These are phyloP conservation scores for Sycophila texana DNA, from an alignment of 2,888 invertebrate genomes.

Conservation along the genomic window DNA sequence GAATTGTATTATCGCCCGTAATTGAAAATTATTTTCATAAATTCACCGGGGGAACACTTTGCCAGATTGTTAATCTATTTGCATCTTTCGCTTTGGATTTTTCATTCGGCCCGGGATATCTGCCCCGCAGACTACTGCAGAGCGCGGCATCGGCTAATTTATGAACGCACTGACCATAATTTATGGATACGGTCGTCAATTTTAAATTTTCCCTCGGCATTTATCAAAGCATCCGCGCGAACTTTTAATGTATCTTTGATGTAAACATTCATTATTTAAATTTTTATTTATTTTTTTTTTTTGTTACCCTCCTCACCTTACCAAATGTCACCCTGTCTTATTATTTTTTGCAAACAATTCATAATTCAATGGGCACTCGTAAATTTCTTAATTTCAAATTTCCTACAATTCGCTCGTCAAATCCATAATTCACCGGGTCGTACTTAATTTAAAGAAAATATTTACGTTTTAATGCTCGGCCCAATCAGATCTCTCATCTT, in stretches of 20 bases:
- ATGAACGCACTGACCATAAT: constrained; percentile 20
- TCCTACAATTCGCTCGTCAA: too few species aligned
- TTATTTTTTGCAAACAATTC: too few species aligned
- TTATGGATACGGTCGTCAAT: constrained; percentile 19
- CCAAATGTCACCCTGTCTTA: too few species aligned
- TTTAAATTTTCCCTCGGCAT: constrained; percentile 21
- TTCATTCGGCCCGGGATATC: neutral
- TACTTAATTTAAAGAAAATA: too few species aligned
- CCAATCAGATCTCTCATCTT: too few species aligned
- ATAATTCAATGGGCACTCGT: too few species aligned
- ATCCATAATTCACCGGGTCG: too few species aligned
- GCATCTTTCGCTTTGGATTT: constrained; percentile 16
- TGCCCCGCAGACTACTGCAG: neutral
- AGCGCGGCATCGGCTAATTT: constrained; percentile 16
- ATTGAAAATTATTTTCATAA: constrained; percentile 1
- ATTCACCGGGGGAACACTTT: neutral
- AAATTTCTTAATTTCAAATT: too few species aligned
- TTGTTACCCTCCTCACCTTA: neutral
- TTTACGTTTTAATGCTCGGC: too few species aligned
- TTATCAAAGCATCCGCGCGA: constrained; percentile 9
- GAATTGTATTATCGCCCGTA: neutral
- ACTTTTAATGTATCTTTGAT: neutral
- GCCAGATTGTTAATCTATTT: constrained; percentile 20
- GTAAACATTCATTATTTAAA: neutral
- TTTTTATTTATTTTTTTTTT: neutral